Evolutionary conservation across 35 echinoderm and acorn worm species (phyloP).

Genomic region (Strongylocentrotus purpuratus): DNA sequence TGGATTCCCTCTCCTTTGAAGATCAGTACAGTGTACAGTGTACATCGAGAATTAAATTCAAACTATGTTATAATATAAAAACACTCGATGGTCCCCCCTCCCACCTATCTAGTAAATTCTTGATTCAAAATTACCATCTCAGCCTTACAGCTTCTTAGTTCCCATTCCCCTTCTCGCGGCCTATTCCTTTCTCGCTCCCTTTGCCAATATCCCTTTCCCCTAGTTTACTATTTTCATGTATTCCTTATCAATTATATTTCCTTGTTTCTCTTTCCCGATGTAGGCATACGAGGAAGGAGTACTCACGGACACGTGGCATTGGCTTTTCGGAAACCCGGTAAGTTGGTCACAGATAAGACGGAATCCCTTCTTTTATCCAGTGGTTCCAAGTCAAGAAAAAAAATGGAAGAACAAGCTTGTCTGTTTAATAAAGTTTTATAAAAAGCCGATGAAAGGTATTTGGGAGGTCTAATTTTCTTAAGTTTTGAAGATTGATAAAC

Average conservation of each 20-base stretch:
- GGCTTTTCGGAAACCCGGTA: conserved; percentile 90
- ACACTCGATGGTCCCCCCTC: background rate
- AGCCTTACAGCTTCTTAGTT: too few species aligned
- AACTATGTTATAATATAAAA: background rate
- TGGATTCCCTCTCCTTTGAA: background rate
- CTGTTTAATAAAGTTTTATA: too few species aligned
- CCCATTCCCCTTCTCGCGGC: background rate
- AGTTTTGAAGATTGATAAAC: too few species aligned
- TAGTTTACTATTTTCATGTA: background rate
- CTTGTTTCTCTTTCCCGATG: background rate
- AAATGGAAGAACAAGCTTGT: too few species aligned
- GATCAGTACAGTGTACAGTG: background rate
- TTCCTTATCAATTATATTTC: background rate
- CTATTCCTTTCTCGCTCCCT: background rate
- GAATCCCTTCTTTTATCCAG: too few species aligned
- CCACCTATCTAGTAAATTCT: background rate
- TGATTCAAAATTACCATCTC: too few species aligned
- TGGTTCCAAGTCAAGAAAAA: too few species aligned
- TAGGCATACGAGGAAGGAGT: conserved; percentile 64
- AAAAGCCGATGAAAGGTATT: too few species aligned
- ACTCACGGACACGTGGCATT: conserved; percentile 70
- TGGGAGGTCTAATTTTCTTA: too few species aligned
- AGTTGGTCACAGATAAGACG: conserved; percentile 46
- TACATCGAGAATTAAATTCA: background rate
- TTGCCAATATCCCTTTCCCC: background rate